Evolutionary conservation across 1,140 invertebrate genomes (phyloP), one percentile per base, ranked within the genome.

Genomic region (Nixonia krombeini): DNA sequence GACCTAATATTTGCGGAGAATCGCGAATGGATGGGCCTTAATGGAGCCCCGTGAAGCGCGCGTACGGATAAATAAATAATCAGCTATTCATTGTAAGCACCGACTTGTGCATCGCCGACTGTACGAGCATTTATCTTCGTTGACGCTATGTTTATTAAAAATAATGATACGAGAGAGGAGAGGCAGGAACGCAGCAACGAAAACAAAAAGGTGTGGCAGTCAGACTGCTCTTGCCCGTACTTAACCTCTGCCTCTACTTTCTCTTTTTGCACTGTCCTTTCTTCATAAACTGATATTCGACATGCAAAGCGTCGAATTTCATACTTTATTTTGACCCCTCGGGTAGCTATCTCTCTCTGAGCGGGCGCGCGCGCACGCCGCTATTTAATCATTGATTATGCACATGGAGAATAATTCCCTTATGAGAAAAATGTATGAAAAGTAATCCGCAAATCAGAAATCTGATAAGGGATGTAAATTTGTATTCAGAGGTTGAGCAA

Each of bases 131-230:
- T 52, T 52, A 52, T 52, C 49, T 52, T 52, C 16, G 9, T 40
- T 53, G 40, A 53, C 40, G 40, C 64, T 61, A 26, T 67, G 64
- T 67, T 67, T 67, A 67, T 61, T 61, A 61, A 61, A 67, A 67
- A 67, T 67, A 59, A 61, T 61, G 65, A 68, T 51, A 51, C 56
- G 57, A 62, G 29, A 62, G 29, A 44, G 18, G 44, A 44, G 38
- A 21, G 29, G 29, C 28, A 33, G 35, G 15, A 29, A 42, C 28
- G 15, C 4, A 9, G 9, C 25, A 8, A 40, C 37, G 37, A 18
- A 18, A 40, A 40, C 17, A 40, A 40, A 13, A 17, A 9, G 8
- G 2, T 12, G 16, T 18, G 9, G 37, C 17, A 40, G 37, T 18
- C 16, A 16, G 7, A 12, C 33, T 37, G 33, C 37, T 40, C 37